These are phyloP conservation scores for Premnoplex brunnescens DNA, from an alignment of 2,797 vertebrate genomes.

Conservation along the genomic window DNA sequence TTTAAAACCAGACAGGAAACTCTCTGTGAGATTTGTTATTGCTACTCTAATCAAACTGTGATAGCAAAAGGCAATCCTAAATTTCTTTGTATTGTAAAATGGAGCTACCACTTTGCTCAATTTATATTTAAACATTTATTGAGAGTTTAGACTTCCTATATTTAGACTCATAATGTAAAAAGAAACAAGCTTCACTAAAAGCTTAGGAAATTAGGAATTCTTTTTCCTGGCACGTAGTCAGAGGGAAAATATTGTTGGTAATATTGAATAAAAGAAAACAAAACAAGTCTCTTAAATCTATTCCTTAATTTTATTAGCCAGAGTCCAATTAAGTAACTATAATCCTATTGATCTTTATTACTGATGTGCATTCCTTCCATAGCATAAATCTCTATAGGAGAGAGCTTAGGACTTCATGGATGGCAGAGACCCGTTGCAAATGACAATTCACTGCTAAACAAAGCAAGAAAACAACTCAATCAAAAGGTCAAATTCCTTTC, in stretches of 20 bases:
- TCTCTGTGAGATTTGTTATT: neutral
- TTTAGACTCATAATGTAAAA: conserved; percentile 11
- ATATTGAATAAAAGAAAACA: conserved; percentile 14
- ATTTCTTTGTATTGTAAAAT: conserved; percentile 21
- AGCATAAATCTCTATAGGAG: conserved; percentile 54
- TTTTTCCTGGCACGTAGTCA: conserved; percentile 28
- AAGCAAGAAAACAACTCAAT: conserved; percentile 69
- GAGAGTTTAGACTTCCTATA: conserved; percentile 17
- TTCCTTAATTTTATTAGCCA: conserved; percentile 49
- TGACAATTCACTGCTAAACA: conserved; percentile 63
- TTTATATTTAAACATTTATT: conserved; percentile 26
- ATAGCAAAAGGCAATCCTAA: neutral
- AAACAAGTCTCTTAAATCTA: conserved; percentile 34
- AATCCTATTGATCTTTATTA: conserved; percentile 60
- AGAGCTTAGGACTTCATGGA: conserved; percentile 59
- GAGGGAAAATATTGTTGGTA: neutral
- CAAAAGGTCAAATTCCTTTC: conserved; percentile 67
- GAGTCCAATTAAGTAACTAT: conserved; percentile 60
- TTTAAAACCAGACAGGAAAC: conserved; percentile 45
- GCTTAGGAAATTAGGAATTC: neutral
- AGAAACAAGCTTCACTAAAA: neutral
- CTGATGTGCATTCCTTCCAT: conserved; percentile 68
- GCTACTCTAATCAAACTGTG: neutral
- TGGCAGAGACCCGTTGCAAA: conserved; percentile 29
- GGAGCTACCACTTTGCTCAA: conserved; percentile 26